phyloP scores from a whole-genome alignment of 2,797 vertebrate genomes.

The Centroberyx gerrardi region DNA sequence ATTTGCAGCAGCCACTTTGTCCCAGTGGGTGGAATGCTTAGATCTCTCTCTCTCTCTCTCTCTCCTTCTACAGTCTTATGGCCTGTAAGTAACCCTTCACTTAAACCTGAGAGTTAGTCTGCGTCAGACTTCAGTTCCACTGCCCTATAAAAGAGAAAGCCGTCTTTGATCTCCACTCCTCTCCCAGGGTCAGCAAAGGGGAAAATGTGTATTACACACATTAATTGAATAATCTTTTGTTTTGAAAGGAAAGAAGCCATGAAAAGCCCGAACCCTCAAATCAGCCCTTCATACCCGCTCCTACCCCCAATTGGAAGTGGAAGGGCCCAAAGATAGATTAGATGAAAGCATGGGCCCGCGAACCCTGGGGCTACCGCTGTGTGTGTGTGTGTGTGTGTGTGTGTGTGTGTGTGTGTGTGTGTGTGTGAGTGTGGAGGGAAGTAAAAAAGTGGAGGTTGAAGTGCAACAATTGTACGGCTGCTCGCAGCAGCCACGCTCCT shows the following conservation, averaged over 20 bases:
- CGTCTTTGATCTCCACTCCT: conserved; percentile 71
- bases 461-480: conserved; percentile 45
- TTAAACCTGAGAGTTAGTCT: conserved; percentile 57
- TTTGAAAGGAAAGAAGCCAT: conserved; percentile 84
- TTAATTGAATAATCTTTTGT: conserved; percentile 88
- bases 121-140: conserved; percentile 62
- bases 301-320: conserved; percentile 72
- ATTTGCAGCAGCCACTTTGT: conserved; percentile 51
- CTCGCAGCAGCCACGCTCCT: conserved; percentile 47
- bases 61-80: conserved; percentile 44
- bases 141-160: conserved; percentile 60
- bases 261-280: conserved; percentile 70
- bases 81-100: conserved; percentile 69
- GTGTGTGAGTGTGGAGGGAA: conserved; percentile 2
- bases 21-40: conserved; percentile 46
- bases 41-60: conserved; percentile 47
- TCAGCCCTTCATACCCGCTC: conserved; percentile 25
- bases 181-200: conserved; percentile 76
- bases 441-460: conserved; percentile 44
- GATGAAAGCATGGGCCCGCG: conserved; percentile 75
- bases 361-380: conserved; percentile 61
- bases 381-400: not conserved
- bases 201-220: conserved; percentile 76
- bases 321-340: conserved; percentile 80
- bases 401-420: not conserved